Base-by-base conservation (phyloP, 2,113 vertebrate genomes). In the Panthera tigris region DNA sequence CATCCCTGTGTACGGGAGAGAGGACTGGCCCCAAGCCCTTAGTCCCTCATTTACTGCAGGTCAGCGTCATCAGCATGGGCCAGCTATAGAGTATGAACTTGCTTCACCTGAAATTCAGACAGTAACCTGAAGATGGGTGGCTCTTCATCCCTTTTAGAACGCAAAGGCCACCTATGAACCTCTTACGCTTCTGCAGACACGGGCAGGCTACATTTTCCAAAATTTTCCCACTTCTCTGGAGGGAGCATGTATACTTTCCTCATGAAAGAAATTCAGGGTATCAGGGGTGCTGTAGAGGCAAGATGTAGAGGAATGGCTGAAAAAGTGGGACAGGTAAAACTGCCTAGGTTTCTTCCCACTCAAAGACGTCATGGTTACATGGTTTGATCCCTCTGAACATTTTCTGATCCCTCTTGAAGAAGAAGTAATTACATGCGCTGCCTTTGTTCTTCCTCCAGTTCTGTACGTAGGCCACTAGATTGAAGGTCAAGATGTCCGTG, bases 61-160 rank as follows among this genome's bases (percentile, higher is more conserved):
- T 41, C 45, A 45, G 57, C 89, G 12, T 36, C 71, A n/a, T 61
- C 39, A 91, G 18, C 55, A 74, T 68, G 57, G 66, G 16, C 15
- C 33, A 91, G 11, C 68, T 48, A 86, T 31, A 63, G 52, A 85
- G 10, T 39, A 19, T n/a, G 31, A 74, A 65, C 14, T 83, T 36
- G 8, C 61, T 88, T 81, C 89, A 94, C 81, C 90, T 84, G 71
- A 93, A 94, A 85, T 79, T 90, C 81, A 90, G 94, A 94, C 8
- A 85, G 57, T 36, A 76, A 78, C 15, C 41, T 36, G 84, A 91
- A 93, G 19, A 85, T 13, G 12, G 14, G 23, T 91, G 85, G 25
- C 78, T 95, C 65, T 84, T 91, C 91, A 63, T 90, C 27, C 18
- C 16, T 78, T 92, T 94, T 50, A 80, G 45, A 92, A 91, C 66